phyloP scores from a whole-genome alignment of 1,140 invertebrate genomes.

The Caenorhabditis brenneri region DNA sequence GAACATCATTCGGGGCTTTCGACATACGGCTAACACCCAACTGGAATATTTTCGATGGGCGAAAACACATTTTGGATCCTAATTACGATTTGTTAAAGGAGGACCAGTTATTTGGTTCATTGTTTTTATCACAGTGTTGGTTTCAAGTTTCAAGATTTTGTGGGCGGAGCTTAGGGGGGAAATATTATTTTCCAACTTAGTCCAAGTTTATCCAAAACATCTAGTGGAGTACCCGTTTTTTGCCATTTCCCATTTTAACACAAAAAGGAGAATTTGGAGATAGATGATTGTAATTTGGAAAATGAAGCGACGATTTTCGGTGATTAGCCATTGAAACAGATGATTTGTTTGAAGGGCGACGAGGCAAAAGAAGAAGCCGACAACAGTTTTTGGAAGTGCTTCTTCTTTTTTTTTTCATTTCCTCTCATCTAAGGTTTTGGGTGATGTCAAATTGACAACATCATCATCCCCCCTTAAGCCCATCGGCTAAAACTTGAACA shows the following conservation, averaged over 20 bases:
- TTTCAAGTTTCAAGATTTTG: conserved; percentile 40
- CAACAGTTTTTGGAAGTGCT: conserved; percentile 42
- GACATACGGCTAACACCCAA: not conserved
- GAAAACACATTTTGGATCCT: conserved; percentile 25
- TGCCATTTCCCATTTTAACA: not conserved
- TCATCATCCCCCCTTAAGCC: not conserved
- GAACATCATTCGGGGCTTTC: conserved; percentile 30
- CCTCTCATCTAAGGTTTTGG: not conserved
- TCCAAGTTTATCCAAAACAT: too few relatives aligned
- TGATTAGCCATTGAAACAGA: conserved; percentile 42
- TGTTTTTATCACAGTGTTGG: conserved; percentile 29
- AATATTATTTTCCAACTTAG: too few relatives aligned
- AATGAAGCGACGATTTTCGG: conserved; percentile 4
- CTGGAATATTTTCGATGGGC: not conserved
- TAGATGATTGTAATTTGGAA: conserved; percentile 40
- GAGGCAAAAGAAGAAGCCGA: conserved; percentile 3
- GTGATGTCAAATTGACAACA: conserved; percentile 40
- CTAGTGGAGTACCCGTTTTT: not conserved
- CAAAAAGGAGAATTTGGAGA: not conserved
- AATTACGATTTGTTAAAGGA: conserved; percentile 28
- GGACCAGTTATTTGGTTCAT: conserved; percentile 37
- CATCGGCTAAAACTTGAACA: conserved; percentile 29
- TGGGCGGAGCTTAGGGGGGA: not conserved
- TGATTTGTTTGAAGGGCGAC: conserved; percentile 32
- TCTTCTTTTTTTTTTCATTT: not conserved